Percentiles rank a stretch among this genome's conserved stretches.
Evolutionary conservation across 2,888 invertebrate species (phyloP).

Genomic region (Ornithoptera priamus): DNA sequence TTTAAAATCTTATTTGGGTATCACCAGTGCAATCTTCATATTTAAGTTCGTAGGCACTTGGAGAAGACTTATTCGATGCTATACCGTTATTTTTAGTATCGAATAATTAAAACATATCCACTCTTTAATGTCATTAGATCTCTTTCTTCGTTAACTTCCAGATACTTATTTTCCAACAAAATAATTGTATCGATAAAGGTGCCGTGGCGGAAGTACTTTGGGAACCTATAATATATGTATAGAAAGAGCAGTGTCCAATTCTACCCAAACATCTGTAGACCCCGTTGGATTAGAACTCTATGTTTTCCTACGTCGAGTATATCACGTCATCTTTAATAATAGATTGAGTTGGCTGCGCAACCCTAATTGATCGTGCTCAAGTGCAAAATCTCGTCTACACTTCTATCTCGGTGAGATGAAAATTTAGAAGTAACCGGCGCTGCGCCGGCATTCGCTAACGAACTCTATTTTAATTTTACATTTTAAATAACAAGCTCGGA

Average conservation of each 20-base stretch:
- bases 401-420: conserved; percentile 2
- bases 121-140: too few relatives aligned
- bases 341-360: conserved; percentile 17
- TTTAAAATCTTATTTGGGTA: too few relatives aligned
- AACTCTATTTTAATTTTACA: conserved; percentile 19
- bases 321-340: conserved; percentile 15
- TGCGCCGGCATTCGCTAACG: conserved; percentile 11
- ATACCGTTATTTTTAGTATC: too few relatives aligned
- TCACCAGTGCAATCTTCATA: too few relatives aligned
- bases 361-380: conserved; percentile 29
- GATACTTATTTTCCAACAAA: too few relatives aligned
- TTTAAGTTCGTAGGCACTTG: too few relatives aligned
- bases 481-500: conserved; percentile 1
- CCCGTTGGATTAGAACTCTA: conserved; percentile 4
- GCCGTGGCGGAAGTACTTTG: too few relatives aligned
- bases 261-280: conserved; percentile 1
- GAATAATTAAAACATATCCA: too few relatives aligned
- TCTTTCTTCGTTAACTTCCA: too few relatives aligned
- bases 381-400: conserved; percentile 17
- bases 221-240: too few relatives aligned
- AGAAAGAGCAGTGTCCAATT: not conserved
- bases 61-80: too few relatives aligned
- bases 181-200: too few relatives aligned
- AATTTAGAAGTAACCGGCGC: conserved; percentile 4
- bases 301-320: conserved; percentile 14